Base-by-base conservation (phyloP, 2,888 invertebrate species). In the Ophion ellenae region DNA sequence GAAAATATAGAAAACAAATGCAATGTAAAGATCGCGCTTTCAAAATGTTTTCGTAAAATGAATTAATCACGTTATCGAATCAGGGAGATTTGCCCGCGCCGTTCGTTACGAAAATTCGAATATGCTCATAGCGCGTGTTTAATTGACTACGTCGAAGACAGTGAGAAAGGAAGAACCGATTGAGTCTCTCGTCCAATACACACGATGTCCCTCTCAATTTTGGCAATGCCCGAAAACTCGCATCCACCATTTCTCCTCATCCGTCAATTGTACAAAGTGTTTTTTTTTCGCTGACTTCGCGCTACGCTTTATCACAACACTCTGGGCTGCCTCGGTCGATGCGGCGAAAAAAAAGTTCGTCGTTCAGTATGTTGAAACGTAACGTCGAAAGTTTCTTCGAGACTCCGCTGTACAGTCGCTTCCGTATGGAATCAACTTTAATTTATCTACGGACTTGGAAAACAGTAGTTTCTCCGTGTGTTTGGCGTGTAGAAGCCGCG, bases 401-500 rank as follows among this genome's bases (percentile, higher is more conserved):
- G 11, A 17, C 14, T 17, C 20, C 20, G 24, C 64, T 73, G 66
- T 10, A n/a, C 40, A 14, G 57, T n/a, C 9, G 20, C 61, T 14
- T 2, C 20, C 57, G 20, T 74, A 63, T 10, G 14, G 10, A n/a
- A 59, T 14, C 24, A 1, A n/a, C 36, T 47, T 53, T 32, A 24
- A 36, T 20, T 57, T 66, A 63, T 73, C 63, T 85, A 81, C 36
- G 86, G 74, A 63, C 76, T 84, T 74, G 89, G 89, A 69, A 89
- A 86, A 69, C 88, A 88, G 76, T 84, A 89, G 80, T 92, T 93
- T 87, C 92, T 88, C 82, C 92, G 89, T 1, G 88, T 81, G 73
- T 89, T 91, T n/a, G 89, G 89, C 20, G 89, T 88, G 74, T 90
- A 90, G 83, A 88, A 89, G 24, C 89, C 89, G 20, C 90, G 87